phyloP scores from a whole-genome alignment of 2,888 invertebrate species.

The Xestobium rufovillosum region DNA sequence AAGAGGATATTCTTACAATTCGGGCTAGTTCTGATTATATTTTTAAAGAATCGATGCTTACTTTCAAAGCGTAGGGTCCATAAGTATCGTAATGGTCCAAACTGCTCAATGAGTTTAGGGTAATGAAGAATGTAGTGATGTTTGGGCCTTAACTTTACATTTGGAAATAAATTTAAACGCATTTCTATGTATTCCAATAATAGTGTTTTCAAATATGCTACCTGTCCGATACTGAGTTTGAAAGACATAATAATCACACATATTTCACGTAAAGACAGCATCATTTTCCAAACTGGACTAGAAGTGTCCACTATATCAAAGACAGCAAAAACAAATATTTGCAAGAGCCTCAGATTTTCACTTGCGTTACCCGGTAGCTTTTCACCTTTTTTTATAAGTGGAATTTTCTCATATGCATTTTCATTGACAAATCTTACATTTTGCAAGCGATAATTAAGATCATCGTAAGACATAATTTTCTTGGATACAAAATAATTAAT shows the following conservation, averaged over 20 bases:
- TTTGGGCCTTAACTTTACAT: constrained; percentile 21
- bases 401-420: constrained; percentile 4
- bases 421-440: not conserved
- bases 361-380: constrained; percentile 6
- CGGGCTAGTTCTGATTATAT: constrained; percentile 3
- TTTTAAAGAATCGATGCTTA: constrained; percentile 19
- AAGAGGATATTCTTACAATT: constrained; percentile 12
- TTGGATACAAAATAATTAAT: constrained; percentile 19
- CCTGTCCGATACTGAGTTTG: constrained; percentile 10
- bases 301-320: not conserved
- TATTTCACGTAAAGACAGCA: constrained; percentile 14
- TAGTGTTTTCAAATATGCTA: constrained; percentile 13
- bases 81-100: constrained; percentile 17
- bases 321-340: constrained; percentile 14
- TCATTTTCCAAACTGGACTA: constrained; percentile 9
- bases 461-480: constrained; percentile 14
- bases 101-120: constrained; percentile 15
- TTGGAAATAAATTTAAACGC: constrained; percentile 12
- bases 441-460: constrained; percentile 12
- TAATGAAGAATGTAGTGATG: constrained; percentile 24
- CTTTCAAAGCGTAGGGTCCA: constrained; percentile 22
- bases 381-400: constrained; percentile 11
- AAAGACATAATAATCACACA: constrained; percentile 11
- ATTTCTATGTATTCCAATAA: constrained; percentile 11
- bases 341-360: constrained; percentile 14